A percentile compares a stretch with the other conserved stretches of the same genome.
These are phyloP conservation scores for Zelleria hepariella DNA, from an alignment of 2,888 invertebrate genomes.

Conservation along the genomic window DNA sequence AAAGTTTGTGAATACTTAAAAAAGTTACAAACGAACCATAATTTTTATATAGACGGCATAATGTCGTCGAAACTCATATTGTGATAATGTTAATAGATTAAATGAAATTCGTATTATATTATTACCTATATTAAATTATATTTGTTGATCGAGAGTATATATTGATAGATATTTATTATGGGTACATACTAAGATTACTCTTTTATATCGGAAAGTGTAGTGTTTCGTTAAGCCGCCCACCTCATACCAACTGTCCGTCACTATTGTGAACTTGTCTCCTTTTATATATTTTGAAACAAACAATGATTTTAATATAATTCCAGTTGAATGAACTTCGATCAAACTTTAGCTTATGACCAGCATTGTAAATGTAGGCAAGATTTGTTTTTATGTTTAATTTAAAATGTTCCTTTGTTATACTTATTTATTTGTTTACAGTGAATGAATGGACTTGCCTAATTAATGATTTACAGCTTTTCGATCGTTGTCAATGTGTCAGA, in stretches of 20 bases:
- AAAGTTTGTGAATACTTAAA: slow-evolving; percentile 32
- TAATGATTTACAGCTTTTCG: slow-evolving; percentile 29
- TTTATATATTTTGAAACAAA: background rate
- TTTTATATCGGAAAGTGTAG: slow-evolving; percentile 42
- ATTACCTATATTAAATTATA: slow-evolving; percentile 59
- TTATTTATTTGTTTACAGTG: background rate
- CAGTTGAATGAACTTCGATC: background rate
- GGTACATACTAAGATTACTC: slow-evolving; percentile 45
- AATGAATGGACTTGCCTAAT: slow-evolving; percentile 11
- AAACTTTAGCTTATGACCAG: background rate
- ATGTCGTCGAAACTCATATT: slow-evolving; percentile 49
- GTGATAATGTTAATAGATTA: slow-evolving; percentile 58
- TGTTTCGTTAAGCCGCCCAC: slow-evolving; percentile 21
- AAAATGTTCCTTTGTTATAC: background rate
- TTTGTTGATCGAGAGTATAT: slow-evolving; percentile 63
- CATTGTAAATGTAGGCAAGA: background rate
- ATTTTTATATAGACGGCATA: slow-evolving; percentile 41
- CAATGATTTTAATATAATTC: background rate
- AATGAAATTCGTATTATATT: slow-evolving; percentile 45
- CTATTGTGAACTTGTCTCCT: slow-evolving; percentile 9
- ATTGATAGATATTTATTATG: slow-evolving; percentile 63
- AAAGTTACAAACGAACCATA: slow-evolving; percentile 33
- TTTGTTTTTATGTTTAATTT: background rate
- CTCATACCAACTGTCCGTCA: slow-evolving; percentile 4
- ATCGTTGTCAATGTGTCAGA: slow-evolving; percentile 33